These are phyloP conservation scores for Limnodromus scolopaceus DNA, from an alignment of 2,797 vertebrate genomes.

Conservation along the genomic window DNA sequence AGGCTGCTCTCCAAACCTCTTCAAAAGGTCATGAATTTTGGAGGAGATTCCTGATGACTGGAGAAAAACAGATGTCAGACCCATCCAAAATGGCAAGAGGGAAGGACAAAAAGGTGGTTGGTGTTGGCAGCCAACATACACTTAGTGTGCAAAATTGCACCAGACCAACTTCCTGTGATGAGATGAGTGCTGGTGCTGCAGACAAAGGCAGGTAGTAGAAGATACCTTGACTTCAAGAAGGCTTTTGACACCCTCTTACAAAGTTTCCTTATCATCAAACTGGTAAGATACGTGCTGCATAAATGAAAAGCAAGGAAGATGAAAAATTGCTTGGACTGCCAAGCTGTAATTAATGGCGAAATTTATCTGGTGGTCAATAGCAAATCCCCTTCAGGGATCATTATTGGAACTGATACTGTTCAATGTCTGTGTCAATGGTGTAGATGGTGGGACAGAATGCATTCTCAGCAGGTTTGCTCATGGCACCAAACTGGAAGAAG, in stretches of 20 bases:
- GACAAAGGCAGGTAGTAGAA: not conserved
- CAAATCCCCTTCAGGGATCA: not conserved
- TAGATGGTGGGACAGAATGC: not conserved
- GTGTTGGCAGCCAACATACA: not conserved
- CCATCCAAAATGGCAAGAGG: not conserved
- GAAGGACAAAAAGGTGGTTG: not conserved
- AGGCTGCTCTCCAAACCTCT: not conserved
- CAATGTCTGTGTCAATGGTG: not conserved
- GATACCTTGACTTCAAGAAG: not conserved
- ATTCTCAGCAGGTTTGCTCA: not conserved
- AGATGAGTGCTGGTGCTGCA: not conserved
- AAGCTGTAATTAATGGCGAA: not conserved
- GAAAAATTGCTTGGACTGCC: not conserved
- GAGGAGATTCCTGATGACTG: not conserved
- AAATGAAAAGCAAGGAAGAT: not conserved
- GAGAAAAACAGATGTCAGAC: not conserved
- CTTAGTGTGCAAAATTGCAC: not conserved
- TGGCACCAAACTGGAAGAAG: not conserved
- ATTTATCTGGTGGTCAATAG: not conserved
- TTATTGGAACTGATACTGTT: not conserved
- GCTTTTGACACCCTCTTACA: not conserved
- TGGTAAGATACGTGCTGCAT: not conserved
- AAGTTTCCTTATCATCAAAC: not conserved
- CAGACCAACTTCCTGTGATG: not conserved
- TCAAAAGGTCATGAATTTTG: not conserved